Evolutionary conservation across 1,140 invertebrate genomes (phyloP).

Genomic region (Littorina saxatilis): DNA sequence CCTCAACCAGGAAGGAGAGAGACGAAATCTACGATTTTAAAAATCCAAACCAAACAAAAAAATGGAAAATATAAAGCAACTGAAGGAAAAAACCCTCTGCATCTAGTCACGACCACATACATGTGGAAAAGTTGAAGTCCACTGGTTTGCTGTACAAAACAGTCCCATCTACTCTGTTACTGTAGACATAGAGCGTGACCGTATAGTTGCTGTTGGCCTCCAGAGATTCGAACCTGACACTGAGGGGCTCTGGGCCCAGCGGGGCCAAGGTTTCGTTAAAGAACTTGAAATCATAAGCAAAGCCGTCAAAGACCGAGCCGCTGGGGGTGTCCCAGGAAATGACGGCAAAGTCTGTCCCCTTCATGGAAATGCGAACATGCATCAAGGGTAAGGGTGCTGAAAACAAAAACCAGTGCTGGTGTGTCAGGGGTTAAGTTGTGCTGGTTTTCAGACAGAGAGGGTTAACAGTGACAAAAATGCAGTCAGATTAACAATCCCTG

Average conservation of each 20-base stretch:
- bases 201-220: slow-evolving; percentile 43
- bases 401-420: slow-evolving; percentile 29
- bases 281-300: slow-evolving; percentile 40
- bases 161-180: slow-evolving; percentile 9
- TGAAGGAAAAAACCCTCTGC: neutral
- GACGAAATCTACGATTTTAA: too few species aligned
- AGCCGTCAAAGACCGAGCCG: slow-evolving; percentile 37
- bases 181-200: slow-evolving; percentile 38
- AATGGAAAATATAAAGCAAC: neutral
- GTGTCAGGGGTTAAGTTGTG: neutral
- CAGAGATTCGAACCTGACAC: slow-evolving; percentile 33
- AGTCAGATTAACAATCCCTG: too few species aligned
- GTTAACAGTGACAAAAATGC: neutral
- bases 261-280: slow-evolving; percentile 27
- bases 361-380: slow-evolving; percentile 39
- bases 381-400: slow-evolving; percentile 54
- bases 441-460: neutral
- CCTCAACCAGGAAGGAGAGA: too few species aligned
- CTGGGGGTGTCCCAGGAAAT: slow-evolving; percentile 50
- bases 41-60: too few species aligned
- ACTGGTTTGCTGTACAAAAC: slow-evolving; percentile 34
- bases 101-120: slow-evolving; percentile 32
- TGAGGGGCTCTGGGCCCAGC: slow-evolving; percentile 17
- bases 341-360: slow-evolving; percentile 46
- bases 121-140: slow-evolving; percentile 46